phyloP scores from a whole-genome alignment of 1,140 invertebrate species.

The Thrips palmi region DNA sequence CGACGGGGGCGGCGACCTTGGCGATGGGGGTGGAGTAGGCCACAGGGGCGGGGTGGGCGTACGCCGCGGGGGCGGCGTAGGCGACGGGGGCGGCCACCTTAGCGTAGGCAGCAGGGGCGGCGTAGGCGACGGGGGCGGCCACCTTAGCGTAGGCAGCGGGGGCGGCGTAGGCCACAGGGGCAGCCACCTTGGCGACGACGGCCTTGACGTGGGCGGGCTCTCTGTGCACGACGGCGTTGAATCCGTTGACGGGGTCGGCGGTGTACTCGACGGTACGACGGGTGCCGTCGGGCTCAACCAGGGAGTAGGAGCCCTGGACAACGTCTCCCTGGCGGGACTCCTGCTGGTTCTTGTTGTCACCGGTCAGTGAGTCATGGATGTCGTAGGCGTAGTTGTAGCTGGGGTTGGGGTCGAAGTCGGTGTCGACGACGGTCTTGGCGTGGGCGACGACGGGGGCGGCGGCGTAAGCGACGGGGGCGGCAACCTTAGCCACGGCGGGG shows the following conservation, averaged over 20 bases:
- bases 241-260: constrained; percentile 37
- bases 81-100: constrained; percentile 13
- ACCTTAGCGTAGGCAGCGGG: constrained; percentile 14
- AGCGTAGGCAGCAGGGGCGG: constrained; percentile 12
- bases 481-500: constrained; percentile 17
- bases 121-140: constrained; percentile 11
- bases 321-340: constrained; percentile 28
- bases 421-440: constrained; percentile 19
- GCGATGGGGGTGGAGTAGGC: too few species aligned
- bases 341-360: constrained; percentile 26
- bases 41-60: constrained; percentile 16
- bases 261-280: constrained; percentile 38
- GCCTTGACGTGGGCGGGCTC: too few species aligned
- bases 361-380: constrained; percentile 8
- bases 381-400: constrained; percentile 22
- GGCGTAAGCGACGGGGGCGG: constrained; percentile 22
- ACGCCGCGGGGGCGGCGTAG: constrained; percentile 14
- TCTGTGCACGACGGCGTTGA: constrained; percentile 40
- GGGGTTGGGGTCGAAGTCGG: constrained; percentile 8
- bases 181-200: constrained; percentile 13
- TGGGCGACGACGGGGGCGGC: constrained; percentile 27
- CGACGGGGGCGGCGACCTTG: constrained; percentile 10
- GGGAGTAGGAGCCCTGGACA: constrained; percentile 28
- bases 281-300: constrained; percentile 31
- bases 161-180: constrained; percentile 11